Evolutionary conservation across 2,888 invertebrate species (phyloP), one percentile per base, ranked within the genome.

Genomic region (Drosophila mimetica): DNA sequence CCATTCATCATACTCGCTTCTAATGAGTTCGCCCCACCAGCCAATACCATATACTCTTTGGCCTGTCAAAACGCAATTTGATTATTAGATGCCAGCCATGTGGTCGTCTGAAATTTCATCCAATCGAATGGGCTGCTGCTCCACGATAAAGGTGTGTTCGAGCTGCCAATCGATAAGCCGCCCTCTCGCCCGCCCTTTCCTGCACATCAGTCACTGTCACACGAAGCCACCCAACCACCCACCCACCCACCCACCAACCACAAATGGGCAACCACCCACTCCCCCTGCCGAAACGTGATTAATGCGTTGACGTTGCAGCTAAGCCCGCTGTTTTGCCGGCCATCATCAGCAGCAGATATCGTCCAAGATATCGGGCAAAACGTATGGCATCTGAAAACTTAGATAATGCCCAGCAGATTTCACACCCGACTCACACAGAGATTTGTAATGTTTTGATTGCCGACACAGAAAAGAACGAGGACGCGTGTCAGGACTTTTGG

Each of bases 161-260:
- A 78, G 50, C 76, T 79, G 73, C 79, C 87, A 83, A 81, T 86
- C 84, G 89, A 89, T 89, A 89, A 89, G 89, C 77, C 76, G 76
- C 71, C 77, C 64, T 47, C 9, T 5, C 2, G 61, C 52, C 64
- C 73, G 82, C 90, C 83, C 88, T 13, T 20, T 65, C 64, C 63
- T 70, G 84, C 89, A 84, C 89, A 91, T 91, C 91, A 90, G 89
- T 91, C 91, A 91, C 86, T 90, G 91, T 90, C 91, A 90, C 37
- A 79, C n/a, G n/a, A n/a, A n/a, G n/a, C 46, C 37, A 46, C 16
- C 60, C 60, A 74, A 2, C 36, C 14, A 37, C 9, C 86, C 76
- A 80, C 44, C 25, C 0, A 14, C 0, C 44, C 44, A 59, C 22
- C 66, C 64, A 75, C 83, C 81, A 84, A 79, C 85, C 82, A 78